Evolutionary conservation across 2,113 vertebrate genomes (phyloP).

Genomic region (Progne subis): DNA sequence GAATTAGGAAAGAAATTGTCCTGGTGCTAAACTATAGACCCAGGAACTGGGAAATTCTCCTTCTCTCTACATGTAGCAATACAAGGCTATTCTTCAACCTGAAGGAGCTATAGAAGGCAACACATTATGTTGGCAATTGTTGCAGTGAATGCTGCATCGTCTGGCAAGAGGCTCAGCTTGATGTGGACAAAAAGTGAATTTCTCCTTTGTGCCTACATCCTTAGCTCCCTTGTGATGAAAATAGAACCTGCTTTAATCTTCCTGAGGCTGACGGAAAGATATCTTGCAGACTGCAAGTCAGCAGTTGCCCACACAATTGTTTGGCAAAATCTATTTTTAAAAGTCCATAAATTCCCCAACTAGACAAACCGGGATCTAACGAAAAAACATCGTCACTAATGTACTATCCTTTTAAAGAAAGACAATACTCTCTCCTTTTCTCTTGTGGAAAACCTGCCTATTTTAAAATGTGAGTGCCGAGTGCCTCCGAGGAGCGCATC

Average conservation of each 20-base stretch:
- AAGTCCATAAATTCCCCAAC: conserved; percentile 65
- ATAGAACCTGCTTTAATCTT: conserved; percentile 72
- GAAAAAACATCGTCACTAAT: conserved; percentile 10
- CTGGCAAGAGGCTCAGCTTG: conserved; percentile 59
- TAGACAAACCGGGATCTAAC: conserved; percentile 44
- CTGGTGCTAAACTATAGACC: conserved; percentile 20
- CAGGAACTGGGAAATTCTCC: conserved; percentile 69
- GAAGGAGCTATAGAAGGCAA: conserved; percentile 37
- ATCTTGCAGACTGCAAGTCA: conserved; percentile 73
- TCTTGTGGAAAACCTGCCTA: not conserved
- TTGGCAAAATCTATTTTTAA: conserved; percentile 78
- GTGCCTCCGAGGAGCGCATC: not conserved
- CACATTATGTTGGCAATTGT: conserved; percentile 61
- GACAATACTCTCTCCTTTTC: not conserved
- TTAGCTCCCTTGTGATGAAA: conserved; percentile 61
- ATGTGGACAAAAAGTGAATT: conserved; percentile 66
- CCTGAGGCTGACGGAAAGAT: conserved; percentile 62
- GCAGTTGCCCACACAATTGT: conserved; percentile 71
- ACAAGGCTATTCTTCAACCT: conserved; percentile 62
- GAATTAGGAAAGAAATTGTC: conserved; percentile 53
- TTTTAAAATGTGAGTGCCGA: not conserved
- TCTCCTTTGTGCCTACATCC: conserved; percentile 62
- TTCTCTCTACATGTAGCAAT: conserved; percentile 39
- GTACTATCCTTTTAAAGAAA: conserved; percentile 22
- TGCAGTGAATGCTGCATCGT: conserved; percentile 46